phyloP scores from a whole-genome alignment of 2,113 vertebrate genomes.

The Rana temporaria region DNA sequence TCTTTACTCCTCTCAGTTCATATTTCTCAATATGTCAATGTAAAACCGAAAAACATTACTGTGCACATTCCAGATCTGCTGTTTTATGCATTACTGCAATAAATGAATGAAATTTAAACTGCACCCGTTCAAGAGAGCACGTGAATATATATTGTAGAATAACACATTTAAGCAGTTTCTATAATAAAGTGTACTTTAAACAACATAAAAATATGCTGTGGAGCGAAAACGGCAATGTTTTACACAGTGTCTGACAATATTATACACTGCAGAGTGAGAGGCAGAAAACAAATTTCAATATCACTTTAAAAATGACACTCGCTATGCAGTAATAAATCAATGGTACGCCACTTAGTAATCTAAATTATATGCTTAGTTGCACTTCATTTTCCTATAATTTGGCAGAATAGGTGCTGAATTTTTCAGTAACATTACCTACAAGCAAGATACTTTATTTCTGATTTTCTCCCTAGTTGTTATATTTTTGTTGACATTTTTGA shows the following conservation, averaged over 20 bases:
- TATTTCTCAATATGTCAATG: too few relatives aligned
- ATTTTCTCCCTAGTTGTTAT: constrained; percentile 4
- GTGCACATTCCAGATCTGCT: neutral
- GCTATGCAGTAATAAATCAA: constrained; percentile 64
- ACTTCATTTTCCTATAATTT: constrained; percentile 58
- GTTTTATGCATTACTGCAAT: neutral
- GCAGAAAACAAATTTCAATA: constrained; percentile 58
- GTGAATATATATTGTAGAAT: constrained; percentile 16
- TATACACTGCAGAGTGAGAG: constrained; percentile 56
- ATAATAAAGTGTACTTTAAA: constrained; percentile 31
- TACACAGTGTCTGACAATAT: constrained; percentile 53
- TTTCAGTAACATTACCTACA: constrained; percentile 47
- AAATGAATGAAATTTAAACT: constrained; percentile 16
- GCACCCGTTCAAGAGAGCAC: neutral
- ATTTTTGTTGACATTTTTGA: neutral
- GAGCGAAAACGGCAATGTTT: constrained; percentile 36
- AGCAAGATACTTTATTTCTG: neutral
- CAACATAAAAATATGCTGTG: constrained; percentile 12
- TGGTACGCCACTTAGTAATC: constrained; percentile 61
- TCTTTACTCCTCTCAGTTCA: too few relatives aligned
- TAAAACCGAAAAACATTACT: neutral
- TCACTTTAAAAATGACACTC: constrained; percentile 58
- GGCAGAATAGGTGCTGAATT: constrained; percentile 50
- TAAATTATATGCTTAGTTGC: constrained; percentile 53
- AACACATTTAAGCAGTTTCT: constrained; percentile 10